Conservation (phyloP, 2,113 vertebrate genomes). For the Nerophis ophidion region DNA sequence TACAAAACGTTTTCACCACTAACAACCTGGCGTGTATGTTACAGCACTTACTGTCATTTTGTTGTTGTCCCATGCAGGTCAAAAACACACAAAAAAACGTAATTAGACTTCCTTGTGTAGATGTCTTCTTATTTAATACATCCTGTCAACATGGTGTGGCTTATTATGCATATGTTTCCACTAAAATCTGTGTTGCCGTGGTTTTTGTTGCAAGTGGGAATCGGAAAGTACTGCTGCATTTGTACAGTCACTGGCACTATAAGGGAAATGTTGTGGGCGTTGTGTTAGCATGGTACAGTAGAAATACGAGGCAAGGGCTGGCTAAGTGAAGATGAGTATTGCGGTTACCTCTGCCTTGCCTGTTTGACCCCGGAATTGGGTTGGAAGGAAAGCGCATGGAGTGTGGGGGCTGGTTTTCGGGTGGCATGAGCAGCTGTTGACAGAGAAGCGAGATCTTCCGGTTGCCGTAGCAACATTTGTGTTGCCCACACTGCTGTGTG, state of each 20-base stretch:
- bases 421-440: constrained; percentile 72
- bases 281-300: constrained; percentile 8
- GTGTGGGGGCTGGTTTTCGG: constrained; percentile 53
- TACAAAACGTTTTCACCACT: too few relatives aligned
- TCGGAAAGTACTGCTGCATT: neutral
- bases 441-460: constrained; percentile 57
- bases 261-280: constrained; percentile 18
- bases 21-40: too few relatives aligned
- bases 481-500: constrained; percentile 50
- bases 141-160: too few relatives aligned
- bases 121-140: too few relatives aligned
- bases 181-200: neutral
- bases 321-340: constrained; percentile 44
- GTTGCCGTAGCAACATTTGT: constrained; percentile 68
- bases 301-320: constrained; percentile 16
- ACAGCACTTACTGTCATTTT: too few relatives aligned
- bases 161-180: too few relatives aligned
- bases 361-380: constrained; percentile 62
- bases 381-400: constrained; percentile 53
- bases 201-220: neutral
- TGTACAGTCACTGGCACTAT: neutral
- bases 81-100: too few relatives aligned
- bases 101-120: too few relatives aligned
- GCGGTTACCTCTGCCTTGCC: constrained; percentile 41
- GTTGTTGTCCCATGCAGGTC: too few relatives aligned